phyloP scores from a whole-genome alignment of 2,888 invertebrate species.

The Thyatira batis region DNA sequence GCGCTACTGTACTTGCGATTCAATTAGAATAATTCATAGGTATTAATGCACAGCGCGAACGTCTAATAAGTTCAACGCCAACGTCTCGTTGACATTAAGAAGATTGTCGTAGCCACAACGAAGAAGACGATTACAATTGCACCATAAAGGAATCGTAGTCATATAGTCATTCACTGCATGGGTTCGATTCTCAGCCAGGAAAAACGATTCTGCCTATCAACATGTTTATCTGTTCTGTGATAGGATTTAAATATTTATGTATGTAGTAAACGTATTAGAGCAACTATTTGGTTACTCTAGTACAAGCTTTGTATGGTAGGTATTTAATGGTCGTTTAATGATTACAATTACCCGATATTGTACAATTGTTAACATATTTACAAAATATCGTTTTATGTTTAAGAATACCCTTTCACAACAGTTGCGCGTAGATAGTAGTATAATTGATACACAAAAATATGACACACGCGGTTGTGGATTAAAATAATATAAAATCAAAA shows the following conservation, averaged over 20 bases:
- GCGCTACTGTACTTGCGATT: neutral
- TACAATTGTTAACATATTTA: neutral
- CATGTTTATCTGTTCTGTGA: no score
- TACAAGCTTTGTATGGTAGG: no score
- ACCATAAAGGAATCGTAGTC: no score
- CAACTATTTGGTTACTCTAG: no score
- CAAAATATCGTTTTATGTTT: no score
- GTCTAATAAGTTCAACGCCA: no score
- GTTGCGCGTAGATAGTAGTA: constrained; percentile 43
- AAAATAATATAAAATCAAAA: constrained; percentile 69
- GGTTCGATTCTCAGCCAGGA: no score
- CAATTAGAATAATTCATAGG: neutral
- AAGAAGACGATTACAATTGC: neutral
- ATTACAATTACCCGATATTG: neutral
- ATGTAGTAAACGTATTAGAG: no score
- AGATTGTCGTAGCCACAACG: neutral
- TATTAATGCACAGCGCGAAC: neutral
- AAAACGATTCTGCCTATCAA: no score
- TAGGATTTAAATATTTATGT: no score
- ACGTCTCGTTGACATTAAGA: neutral
- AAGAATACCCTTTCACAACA: constrained; percentile 28
- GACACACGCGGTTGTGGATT: constrained; percentile 64
- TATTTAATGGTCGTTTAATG: no score
- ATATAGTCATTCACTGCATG: no score
- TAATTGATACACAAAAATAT: constrained; percentile 54